Conservation (phyloP, 2,888 invertebrate species). For the Andrena marginata region DNA sequence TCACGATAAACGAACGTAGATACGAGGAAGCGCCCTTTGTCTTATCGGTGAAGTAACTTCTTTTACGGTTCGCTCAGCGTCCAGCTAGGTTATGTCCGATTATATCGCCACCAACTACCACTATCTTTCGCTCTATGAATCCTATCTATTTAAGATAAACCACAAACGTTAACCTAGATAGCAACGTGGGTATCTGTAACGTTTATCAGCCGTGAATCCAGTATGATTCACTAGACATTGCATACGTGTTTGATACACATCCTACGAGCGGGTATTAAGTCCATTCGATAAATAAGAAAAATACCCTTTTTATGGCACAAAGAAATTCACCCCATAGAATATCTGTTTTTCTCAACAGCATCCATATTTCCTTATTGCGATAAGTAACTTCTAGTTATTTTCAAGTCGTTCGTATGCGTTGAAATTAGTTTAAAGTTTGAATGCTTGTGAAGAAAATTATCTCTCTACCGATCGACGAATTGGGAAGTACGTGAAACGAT, state of each 20-base stretch:
- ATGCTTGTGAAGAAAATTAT: no score
- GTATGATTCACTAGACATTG: not conserved
- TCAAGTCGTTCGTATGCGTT: not conserved
- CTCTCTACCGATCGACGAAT: no score
- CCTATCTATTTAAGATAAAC: not conserved
- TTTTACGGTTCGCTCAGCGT: conserved; percentile 1
- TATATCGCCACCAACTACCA: not conserved
- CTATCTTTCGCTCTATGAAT: not conserved
- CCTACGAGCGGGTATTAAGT: no score
- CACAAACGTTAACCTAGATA: conserved; percentile 34
- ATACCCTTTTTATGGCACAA: not conserved
- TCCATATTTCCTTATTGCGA: not conserved
- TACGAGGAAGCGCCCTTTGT: not conserved
- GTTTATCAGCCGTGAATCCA: not conserved
- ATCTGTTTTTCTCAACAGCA: not conserved
- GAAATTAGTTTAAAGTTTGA: no score
- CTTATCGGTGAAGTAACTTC: not conserved
- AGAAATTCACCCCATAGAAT: not conserved
- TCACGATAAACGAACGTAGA: conserved; percentile 2
- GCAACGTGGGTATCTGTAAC: conserved; percentile 33
- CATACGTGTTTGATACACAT: not conserved
- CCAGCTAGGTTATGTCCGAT: conserved; percentile 11
- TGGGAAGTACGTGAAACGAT: no score
- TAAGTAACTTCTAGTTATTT: not conserved
- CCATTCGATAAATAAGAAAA: no score